Conservation (phyloP, 2,113 vertebrate genomes). For the Ceratotherium simum region DNA sequence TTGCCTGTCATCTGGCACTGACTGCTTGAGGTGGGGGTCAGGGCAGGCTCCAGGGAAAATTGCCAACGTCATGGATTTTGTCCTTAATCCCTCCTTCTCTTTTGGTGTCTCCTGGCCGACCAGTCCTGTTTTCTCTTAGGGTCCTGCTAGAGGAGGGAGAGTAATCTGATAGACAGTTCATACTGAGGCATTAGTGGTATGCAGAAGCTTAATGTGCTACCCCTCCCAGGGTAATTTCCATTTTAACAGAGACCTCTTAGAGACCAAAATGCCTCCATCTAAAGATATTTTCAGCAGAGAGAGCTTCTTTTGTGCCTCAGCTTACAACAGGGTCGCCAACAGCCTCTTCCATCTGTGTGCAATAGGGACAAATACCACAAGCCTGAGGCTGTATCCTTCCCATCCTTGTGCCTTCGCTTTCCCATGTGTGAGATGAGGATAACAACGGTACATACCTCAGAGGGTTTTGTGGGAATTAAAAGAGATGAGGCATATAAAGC, state of each 20-base stretch:
- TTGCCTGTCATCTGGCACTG: background rate
- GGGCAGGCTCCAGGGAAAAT: background rate
- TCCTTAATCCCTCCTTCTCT: background rate
- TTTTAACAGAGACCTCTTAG: background rate
- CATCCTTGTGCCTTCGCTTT: fast-evolving
- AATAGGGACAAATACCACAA: fast-evolving
- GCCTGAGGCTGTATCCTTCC: background rate
- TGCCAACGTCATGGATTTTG: background rate
- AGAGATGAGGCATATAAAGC: background rate
- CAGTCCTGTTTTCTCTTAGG: background rate
- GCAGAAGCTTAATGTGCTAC: fast-evolving
- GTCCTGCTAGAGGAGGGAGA: background rate
- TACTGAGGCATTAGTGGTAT: fast-evolving
- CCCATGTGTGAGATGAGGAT: background rate
- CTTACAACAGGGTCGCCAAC: fast-evolving
- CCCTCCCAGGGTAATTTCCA: background rate
- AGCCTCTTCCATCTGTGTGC: background rate
- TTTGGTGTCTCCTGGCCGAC: background rate
- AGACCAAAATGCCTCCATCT: too few species aligned
- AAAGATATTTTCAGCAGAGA: background rate
- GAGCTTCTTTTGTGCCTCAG: background rate
- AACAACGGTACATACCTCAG: fast-evolving
- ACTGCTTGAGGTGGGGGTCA: background rate
- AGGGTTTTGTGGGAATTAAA: background rate
- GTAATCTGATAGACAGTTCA: background rate